Conservation (phyloP, 2,113 vertebrate species). For the Tringa solitaria region DNA sequence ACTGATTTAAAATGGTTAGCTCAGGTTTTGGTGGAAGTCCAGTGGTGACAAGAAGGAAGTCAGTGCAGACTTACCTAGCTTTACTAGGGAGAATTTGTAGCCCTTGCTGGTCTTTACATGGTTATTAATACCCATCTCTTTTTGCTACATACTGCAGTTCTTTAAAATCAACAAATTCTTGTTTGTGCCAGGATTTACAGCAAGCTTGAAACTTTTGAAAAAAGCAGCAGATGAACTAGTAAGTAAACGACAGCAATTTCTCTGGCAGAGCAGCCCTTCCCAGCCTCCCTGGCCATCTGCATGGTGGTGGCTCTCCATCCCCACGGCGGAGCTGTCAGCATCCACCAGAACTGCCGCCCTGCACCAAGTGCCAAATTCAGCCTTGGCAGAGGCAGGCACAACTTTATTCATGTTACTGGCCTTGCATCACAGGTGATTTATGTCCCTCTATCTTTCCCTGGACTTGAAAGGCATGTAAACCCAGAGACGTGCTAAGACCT, state of each 20-base stretch:
- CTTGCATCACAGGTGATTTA: neutral
- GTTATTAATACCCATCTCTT: neutral
- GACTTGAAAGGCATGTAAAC: neutral
- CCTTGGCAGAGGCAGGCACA: neutral
- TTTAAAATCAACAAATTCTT: neutral
- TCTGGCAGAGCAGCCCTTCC: neutral
- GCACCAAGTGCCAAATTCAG: neutral
- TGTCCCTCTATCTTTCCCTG: neutral
- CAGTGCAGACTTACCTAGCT: neutral
- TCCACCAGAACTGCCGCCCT: accelerated
- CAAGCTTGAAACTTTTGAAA: neutral
- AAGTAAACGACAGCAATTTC: neutral
- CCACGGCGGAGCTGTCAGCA: accelerated
- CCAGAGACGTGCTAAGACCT: neutral
- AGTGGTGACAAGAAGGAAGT: neutral
- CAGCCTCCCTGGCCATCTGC: neutral
- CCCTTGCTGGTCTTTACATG: neutral
- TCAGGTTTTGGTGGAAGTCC: conserved; percentile 1
- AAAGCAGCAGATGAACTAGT: neutral
- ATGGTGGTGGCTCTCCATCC: neutral
- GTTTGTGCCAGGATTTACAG: neutral
- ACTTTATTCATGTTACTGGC: neutral
- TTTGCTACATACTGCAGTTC: neutral
- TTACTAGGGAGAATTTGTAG: neutral
- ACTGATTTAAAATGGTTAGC: neutral